Conservation (phyloP, 2,113 vertebrate genomes). For the Cyprinus carpio region DNA sequence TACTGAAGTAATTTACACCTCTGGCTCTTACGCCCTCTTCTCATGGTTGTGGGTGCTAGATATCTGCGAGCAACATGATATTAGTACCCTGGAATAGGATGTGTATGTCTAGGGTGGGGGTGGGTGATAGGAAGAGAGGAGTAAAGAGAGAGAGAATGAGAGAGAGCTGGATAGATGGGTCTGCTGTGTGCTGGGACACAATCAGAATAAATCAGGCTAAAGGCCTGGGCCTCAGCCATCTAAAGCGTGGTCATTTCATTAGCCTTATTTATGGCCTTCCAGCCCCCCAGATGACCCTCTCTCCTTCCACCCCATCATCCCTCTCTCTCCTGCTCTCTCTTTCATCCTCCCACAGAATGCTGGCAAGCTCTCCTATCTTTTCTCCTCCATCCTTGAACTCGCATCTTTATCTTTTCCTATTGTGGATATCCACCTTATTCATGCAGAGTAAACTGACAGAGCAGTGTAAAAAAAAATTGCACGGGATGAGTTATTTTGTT, state of each 20-base stretch:
- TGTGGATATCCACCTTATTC: not conserved
- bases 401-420: conserved; percentile 16
- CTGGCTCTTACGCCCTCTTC: not conserved
- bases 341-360: conserved; percentile 46
- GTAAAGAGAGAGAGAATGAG: conserved; percentile 2
- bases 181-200: conserved; percentile 72
- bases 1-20: conserved; percentile 2
- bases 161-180: conserved; percentile 69
- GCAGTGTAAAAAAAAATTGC: not conserved
- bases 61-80: conserved; percentile 14
- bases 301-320: conserved; percentile 65
- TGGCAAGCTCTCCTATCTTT: conserved; percentile 47
- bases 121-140: conserved; percentile 11
- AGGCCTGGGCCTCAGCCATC: conserved; percentile 73
- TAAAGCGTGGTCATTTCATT: conserved; percentile 78
- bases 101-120: conserved; percentile 4
- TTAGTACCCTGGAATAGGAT: conserved; percentile 18
- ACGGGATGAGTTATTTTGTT: not conserved
- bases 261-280: conserved; percentile 77
- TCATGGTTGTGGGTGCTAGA: conserved; percentile 14
- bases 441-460: conserved; percentile 7
- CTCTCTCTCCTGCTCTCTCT: conserved; percentile 59
- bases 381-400: conserved; percentile 24
- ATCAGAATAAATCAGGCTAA: conserved; percentile 77
- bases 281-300: conserved; percentile 67